Base-by-base conservation (phyloP, 2,888 invertebrate species). In the Diachrysia chrysitis region DNA sequence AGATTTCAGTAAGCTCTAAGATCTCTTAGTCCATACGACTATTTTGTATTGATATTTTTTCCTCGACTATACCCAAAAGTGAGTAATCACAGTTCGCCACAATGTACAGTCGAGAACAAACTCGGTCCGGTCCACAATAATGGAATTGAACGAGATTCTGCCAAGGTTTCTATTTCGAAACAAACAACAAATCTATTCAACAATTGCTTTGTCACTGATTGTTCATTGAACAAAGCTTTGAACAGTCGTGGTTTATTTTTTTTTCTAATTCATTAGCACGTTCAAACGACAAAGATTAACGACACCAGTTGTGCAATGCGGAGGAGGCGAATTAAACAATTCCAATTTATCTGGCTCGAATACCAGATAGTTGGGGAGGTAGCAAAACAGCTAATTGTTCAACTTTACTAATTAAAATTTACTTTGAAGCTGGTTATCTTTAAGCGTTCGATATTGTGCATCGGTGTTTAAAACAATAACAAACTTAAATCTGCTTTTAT, bases 361-460 rank as follows among this genome's bases (percentile, higher is more conserved):
- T 84, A 82, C 85, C 72, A 79, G 85, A 82, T 87, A 83, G 85
- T 85, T 86, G 82, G 84, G 79, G 82, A 82, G 81, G 79, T 80
- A 79, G 78, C 79, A 69, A 73, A 75, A 73, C 73, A 81, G 82
- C 84, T 88, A 89, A 90, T 90, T 89, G 87, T 83, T 84, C 81
- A 90, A 90, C 83, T 90, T 90, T 88, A 81, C 86, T 90, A 89
- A 90, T 90, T 90, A 89, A 89, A 88, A 86, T 88, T 84, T 80
- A 87, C 85, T 86, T 82, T 54, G 70, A 66, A 68, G 58, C 76
- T 67, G 79, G 59, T 67, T 78, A 72, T 78, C 70, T 81, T 79
- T 71, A 25, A 53, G 35, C 51, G 58, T 67, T 67, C 68, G 62
- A 78, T 79, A 63, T 68, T 58, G 48, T 68, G 69, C 63, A 78